Evolutionary conservation across 2,888 invertebrate species (phyloP).

Genomic region (Carterocephalus palaemon): DNA sequence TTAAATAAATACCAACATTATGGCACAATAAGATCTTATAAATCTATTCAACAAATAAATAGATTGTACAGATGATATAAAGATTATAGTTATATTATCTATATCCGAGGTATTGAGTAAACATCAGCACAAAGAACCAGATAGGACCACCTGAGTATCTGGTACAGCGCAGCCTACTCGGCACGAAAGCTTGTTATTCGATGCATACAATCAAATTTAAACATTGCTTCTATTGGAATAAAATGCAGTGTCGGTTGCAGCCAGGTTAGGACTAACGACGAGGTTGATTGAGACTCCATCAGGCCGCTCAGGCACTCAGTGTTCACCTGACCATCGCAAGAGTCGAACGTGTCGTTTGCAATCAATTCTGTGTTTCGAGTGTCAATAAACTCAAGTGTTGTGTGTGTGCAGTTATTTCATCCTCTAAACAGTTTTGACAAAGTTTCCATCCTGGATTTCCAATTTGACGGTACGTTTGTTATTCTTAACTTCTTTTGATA

Average conservation of each 20-base stretch:
- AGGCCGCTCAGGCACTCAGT: conserved; percentile 51
- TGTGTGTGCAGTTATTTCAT: conserved; percentile 43
- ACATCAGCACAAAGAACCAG: neutral
- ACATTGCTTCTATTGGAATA: conserved; percentile 35
- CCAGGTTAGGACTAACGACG: conserved; percentile 27
- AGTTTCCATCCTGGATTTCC: conserved; percentile 62
- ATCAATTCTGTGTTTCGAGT: conserved; percentile 36
- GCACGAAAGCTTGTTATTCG: conserved; percentile 18
- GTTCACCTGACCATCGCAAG: conserved; percentile 39
- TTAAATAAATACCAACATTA: too few relatives aligned
- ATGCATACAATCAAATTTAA: conserved; percentile 31
- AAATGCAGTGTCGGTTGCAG: conserved; percentile 35
- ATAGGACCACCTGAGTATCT: conserved; percentile 11
- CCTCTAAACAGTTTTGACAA: conserved; percentile 29
- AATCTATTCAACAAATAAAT: too few relatives aligned
- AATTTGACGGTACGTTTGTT: conserved; percentile 49
- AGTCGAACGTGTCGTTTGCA: conserved; percentile 42
- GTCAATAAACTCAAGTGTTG: conserved; percentile 44
- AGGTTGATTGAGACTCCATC: conserved; percentile 35
- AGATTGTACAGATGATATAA: too few relatives aligned
- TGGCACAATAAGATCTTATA: too few relatives aligned
- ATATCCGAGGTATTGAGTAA: too few relatives aligned
- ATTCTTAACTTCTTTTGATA: neutral
- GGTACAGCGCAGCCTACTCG: conserved; percentile 5
- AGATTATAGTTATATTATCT: too few relatives aligned